Evolutionary conservation across 2,888 invertebrate species (phyloP), one percentile per base, ranked within the genome.

Genomic region (Epirrhoe alternata): DNA sequence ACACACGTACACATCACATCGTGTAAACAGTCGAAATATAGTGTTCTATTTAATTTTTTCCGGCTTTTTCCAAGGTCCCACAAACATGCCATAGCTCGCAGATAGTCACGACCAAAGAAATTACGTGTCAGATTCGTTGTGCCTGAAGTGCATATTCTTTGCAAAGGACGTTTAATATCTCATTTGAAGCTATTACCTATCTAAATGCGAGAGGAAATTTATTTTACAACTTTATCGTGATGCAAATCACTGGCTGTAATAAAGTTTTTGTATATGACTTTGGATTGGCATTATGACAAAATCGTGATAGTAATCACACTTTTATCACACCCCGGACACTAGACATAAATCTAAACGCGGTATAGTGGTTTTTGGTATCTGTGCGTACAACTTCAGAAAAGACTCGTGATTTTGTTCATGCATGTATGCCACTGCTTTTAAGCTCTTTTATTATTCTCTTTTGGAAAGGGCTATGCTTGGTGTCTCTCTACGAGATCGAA

Each of bases 71-170:
- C n/a, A 8, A 10, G 17, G 33, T 10, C 61, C 10, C 53, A 12
- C 16, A n/a, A 31, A 10, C 56, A 30, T 50, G 45, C 58, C 65
- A 69, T 53, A 33, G 64, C 38, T 33, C 53, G 67, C 66, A 78
- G 81, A 81, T 79, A 77, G 77, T 81, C 73, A 78, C 76, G 78
- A 76, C 72, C 38, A 70, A 63, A 72, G 74, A 80, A 80, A 81
- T 78, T 75, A 77, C 73, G 74, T 64, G 68, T 57, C 51, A 65
- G 58, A 63, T 64, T 68, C 42, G 54, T 53, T 61, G 56, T 57
- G 52, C 65, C 35, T 54, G 61, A 33, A 61, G 45, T 33, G 64
- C 33, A 64, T 68, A 68, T 68, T 68, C 68, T 64, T 68, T 68
- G 68, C 42, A 51, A 38, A 6, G 12, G 6, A 52, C 64, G 57